These are phyloP conservation scores for Cataglyphis cursor DNA, from an alignment of 2,888 invertebrate species.

Conservation along the genomic window DNA sequence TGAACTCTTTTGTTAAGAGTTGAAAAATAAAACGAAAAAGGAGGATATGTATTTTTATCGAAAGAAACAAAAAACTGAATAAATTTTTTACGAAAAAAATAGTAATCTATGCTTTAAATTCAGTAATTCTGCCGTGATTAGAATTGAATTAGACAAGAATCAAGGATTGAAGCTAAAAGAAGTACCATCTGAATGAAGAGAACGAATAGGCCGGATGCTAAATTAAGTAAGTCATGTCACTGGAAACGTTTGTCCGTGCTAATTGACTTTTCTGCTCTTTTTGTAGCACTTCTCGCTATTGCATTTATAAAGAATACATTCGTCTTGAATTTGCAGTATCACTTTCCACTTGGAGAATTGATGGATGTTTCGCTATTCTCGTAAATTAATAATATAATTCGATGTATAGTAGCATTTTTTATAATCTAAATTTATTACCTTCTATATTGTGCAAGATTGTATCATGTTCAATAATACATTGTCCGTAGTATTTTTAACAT, in stretches of 20 bases:
- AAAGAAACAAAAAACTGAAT: conserved; percentile 10
- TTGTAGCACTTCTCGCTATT: conserved; percentile 58
- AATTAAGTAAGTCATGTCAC: conserved; percentile 72
- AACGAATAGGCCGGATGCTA: conserved; percentile 46
- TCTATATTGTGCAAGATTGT: background rate
- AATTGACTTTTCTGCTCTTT: conserved; percentile 70
- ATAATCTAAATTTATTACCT: background rate
- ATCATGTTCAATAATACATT: background rate
- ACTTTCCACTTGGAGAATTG: conserved; percentile 8
- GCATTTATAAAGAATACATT: conserved; percentile 59
- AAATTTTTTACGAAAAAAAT: conserved; percentile 20
- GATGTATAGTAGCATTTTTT: background rate
- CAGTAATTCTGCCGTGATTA: conserved; percentile 32
- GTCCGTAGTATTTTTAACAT: conserved; percentile 1
- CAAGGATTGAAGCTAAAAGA: conserved; percentile 45
- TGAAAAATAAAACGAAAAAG: background rate
- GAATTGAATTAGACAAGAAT: conserved; percentile 65
- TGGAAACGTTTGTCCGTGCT: conserved; percentile 62
- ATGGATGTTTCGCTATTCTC: background rate
- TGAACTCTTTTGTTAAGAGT: background rate
- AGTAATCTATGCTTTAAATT: conserved; percentile 25
- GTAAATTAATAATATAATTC: background rate
- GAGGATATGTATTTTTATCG: background rate
- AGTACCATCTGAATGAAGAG: conserved; percentile 18
- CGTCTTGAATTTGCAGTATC: conserved; percentile 14